Percentiles rank a stretch among this genome's conserved stretches.
These are phyloP conservation scores for Fregetta grallaria DNA, from an alignment of 2,113 vertebrate species.

Conservation along the genomic window DNA sequence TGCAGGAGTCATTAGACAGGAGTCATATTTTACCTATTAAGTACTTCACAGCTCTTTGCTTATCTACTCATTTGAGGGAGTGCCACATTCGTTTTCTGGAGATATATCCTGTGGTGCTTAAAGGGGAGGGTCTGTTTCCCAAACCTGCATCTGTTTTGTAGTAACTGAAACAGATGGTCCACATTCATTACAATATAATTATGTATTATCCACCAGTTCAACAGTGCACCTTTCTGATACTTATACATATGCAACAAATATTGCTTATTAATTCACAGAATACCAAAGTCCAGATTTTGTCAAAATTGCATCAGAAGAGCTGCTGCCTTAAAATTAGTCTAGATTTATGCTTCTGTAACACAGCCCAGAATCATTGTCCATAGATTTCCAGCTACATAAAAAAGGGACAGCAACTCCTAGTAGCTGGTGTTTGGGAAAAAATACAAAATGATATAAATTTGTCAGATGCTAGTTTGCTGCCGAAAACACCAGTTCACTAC, in stretches of 20 bases:
- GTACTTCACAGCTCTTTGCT: neutral
- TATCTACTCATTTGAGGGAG: neutral
- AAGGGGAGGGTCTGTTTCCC: neutral
- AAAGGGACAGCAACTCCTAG: neutral
- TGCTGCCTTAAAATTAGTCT: neutral
- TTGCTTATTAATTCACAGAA: neutral
- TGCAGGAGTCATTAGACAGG: neutral
- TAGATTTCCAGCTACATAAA: neutral
- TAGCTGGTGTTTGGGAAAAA: neutral
- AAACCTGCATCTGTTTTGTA: neutral
- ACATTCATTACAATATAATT: neutral
- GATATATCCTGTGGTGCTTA: neutral
- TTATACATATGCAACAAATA: neutral
- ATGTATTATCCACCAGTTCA: neutral
- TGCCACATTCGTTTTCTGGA: neutral
- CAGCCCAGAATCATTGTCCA: neutral
- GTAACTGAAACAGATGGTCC: neutral
- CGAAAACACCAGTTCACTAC: neutral
- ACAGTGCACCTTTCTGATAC: neutral
- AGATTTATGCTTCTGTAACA: neutral
- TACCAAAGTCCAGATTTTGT: neutral
- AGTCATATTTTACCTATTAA: neutral
- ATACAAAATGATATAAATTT: neutral
- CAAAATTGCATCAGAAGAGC: neutral
- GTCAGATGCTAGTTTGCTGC: neutral